These are phyloP conservation scores for Odontocolon sp. DNA, from an alignment of 2,888 invertebrate genomes.

Conservation along the genomic window DNA sequence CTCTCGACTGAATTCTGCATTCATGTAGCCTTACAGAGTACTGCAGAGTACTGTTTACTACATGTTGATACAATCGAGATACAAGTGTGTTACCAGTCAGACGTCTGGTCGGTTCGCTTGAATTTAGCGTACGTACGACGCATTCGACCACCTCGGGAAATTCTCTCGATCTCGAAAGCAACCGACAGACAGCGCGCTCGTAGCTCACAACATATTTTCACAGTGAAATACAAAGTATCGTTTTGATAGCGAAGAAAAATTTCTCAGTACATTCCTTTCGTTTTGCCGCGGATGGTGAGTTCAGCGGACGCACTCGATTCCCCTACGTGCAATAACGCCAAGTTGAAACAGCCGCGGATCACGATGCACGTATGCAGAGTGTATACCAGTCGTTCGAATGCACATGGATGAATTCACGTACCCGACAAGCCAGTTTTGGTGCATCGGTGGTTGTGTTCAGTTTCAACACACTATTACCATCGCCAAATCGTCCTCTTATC, in stretches of 20 bases:
- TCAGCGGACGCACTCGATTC: slow-evolving; percentile 4
- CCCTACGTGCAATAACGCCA: slow-evolving; percentile 22
- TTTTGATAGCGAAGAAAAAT: not conserved
- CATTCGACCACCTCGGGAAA: not conserved
- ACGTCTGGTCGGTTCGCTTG: too few relatives aligned
- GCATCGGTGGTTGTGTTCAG: not conserved
- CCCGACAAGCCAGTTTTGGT: slow-evolving; percentile 11
- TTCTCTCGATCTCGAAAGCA: slow-evolving; percentile 1
- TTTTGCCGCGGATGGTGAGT: not conserved
- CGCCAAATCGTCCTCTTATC: slow-evolving; percentile 20
- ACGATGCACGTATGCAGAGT: not conserved
- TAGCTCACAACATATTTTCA: not conserved
- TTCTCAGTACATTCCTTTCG: not conserved
- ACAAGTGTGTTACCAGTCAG: too few relatives aligned
- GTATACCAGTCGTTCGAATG: not conserved
- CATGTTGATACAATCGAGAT: too few relatives aligned
- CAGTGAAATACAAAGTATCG: slow-evolving; percentile 23
- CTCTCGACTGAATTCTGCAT: slow-evolving; percentile 5
- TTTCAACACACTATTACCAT: slow-evolving; percentile 32
- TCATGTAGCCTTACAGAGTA: not conserved
- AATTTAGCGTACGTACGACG: too few relatives aligned
- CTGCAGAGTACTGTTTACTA: too few relatives aligned
- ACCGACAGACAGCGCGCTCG: too few relatives aligned
- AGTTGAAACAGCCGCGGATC: slow-evolving; percentile 4
- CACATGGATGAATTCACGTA: not conserved